These are phyloP conservation scores for Holcopasites calliopsidis DNA, from an alignment of 1,140 invertebrate genomes.

Conservation along the genomic window DNA sequence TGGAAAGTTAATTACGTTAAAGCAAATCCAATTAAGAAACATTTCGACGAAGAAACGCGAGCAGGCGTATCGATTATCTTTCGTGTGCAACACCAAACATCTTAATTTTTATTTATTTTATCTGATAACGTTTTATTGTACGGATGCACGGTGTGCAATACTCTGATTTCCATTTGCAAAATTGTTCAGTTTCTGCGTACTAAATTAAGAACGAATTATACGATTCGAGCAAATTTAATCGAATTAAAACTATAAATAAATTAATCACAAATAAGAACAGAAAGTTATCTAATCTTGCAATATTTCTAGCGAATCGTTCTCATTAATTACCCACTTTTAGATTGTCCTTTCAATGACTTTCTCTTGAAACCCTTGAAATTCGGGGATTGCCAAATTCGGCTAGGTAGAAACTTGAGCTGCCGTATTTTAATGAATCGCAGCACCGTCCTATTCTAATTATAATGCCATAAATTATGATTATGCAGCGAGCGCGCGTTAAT, in stretches of 20 bases:
- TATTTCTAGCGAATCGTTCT: no score
- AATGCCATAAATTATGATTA: neutral
- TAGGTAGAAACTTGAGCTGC: neutral
- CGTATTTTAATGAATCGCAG: neutral
- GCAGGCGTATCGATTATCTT: conserved; percentile 16
- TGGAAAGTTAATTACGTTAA: conserved; percentile 16
- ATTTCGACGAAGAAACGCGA: neutral
- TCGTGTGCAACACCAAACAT: neutral
- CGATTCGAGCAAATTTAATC: no score
- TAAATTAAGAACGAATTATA: no score
- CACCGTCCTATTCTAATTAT: neutral
- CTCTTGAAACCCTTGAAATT: neutral
- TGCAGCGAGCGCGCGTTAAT: neutral
- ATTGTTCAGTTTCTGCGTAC: no score
- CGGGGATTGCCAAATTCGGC: neutral
- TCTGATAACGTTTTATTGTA: neutral
- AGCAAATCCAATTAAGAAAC: conserved; percentile 38
- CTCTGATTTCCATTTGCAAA: no score
- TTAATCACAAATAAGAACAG: no score
- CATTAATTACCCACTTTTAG: no score
- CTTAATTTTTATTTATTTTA: conserved; percentile 12
- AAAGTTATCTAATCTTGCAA: no score
- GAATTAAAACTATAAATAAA: no score
- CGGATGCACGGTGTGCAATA: no score
- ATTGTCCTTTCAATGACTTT: no score